Evolutionary conservation across 2,888 invertebrate genomes (phyloP).

Genomic region (Pterobdella sp.): DNA sequence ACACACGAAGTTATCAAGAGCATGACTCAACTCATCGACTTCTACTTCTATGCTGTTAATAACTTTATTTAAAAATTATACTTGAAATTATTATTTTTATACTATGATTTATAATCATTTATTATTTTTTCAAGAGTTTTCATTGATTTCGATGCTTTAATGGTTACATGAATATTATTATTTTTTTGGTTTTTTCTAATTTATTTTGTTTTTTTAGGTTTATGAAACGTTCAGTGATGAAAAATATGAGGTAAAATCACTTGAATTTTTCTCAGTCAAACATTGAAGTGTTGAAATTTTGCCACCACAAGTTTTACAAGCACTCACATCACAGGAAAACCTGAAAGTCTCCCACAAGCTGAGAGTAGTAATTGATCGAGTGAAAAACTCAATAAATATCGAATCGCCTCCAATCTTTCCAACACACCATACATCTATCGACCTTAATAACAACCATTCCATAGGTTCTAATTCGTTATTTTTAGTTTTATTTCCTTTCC

Average conservation of each 20-base stretch:
- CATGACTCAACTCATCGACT: conserved; percentile 85
- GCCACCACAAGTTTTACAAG: neutral
- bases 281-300: neutral
- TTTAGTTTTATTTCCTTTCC: neutral
- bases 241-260: neutral
- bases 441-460: neutral
- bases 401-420: neutral
- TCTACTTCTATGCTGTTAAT: conserved; percentile 72
- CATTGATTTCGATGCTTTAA: neutral
- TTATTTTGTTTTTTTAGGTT: conserved; percentile 50
- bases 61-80: conserved; percentile 3
- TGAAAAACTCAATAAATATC: neutral
- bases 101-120: too few relatives aligned
- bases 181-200: too few relatives aligned
- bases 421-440: neutral
- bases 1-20: conserved; percentile 80
- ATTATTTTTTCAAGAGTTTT: neutral
- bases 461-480: neutral
- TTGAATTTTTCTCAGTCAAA: neutral
- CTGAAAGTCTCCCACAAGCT: neutral
- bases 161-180: too few relatives aligned
- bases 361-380: neutral
- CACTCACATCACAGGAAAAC: neutral
- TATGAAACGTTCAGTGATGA: conserved; percentile 44
- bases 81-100: too few relatives aligned